Conservation (phyloP, 2,888 invertebrate species). For the Athetis lepigone region DNA sequence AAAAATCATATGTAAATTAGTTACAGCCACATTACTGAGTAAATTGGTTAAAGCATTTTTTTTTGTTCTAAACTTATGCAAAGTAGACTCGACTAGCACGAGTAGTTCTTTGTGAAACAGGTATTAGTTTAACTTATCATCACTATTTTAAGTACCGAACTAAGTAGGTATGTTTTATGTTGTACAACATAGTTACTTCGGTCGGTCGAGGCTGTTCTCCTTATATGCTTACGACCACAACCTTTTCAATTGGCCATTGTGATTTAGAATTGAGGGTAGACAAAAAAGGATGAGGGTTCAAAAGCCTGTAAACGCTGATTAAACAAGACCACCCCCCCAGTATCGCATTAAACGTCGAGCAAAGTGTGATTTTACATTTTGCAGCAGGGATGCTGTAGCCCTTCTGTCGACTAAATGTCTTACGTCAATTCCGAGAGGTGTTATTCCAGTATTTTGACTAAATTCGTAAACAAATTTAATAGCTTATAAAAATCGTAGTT, state of each 20-base stretch:
- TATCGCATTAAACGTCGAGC: not conserved
- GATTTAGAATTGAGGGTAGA: not conserved
- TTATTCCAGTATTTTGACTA: not conserved
- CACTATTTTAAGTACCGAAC: too few species aligned
- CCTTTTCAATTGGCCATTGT: not conserved
- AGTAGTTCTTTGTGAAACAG: too few species aligned
- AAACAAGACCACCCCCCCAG: not conserved
- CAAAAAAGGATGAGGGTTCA: not conserved
- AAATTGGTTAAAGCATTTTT: too few species aligned
- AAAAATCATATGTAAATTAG: not conserved
- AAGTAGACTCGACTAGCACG: too few species aligned
- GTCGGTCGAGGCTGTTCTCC: not conserved
- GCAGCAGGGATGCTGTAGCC: not conserved
- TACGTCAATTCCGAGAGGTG: not conserved
- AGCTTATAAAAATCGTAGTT: not conserved
- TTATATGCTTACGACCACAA: not conserved
- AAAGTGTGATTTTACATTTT: not conserved
- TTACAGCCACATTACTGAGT: too few species aligned
- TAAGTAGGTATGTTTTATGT: too few species aligned
- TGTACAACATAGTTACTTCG: too few species aligned
- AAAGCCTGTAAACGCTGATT: not conserved
- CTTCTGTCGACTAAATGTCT: not conserved
- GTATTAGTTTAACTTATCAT: too few species aligned
- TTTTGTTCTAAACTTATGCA: too few species aligned
- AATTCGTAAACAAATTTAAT: not conserved